These are phyloP conservation scores for Nanorana parkeri DNA, from an alignment of 2,113 vertebrate species.

Conservation along the genomic window DNA sequence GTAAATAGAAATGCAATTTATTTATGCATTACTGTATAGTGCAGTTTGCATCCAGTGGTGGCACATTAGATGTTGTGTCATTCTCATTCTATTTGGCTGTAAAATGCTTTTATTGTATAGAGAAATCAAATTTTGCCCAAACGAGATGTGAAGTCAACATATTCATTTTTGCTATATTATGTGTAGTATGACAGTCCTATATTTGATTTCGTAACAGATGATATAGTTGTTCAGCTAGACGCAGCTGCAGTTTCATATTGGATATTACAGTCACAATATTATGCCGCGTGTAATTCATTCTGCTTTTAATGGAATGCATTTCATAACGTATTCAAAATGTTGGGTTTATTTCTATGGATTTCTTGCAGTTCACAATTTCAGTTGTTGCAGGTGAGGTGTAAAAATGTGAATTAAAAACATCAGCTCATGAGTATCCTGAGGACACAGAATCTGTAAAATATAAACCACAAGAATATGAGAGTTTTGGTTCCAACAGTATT, in stretches of 20 bases:
- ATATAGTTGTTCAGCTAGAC: constrained; percentile 28
- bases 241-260: constrained; percentile 29
- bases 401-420: neutral
- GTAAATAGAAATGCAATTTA: neutral
- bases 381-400: neutral
- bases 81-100: constrained; percentile 13
- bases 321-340: constrained; percentile 33
- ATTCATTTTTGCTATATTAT: constrained; percentile 27
- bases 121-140: constrained; percentile 45
- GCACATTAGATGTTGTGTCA: neutral
- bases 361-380: neutral
- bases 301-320: constrained; percentile 38
- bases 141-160: constrained; percentile 34
- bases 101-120: constrained; percentile 21
- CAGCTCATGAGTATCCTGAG: neutral
- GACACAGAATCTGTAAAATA: too few relatives aligned
- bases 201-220: constrained; percentile 30
- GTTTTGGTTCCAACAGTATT: too few relatives aligned
- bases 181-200: constrained; percentile 21
- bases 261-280: constrained; percentile 41
- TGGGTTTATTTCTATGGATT: neutral
- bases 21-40: neutral
- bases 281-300: constrained; percentile 27
- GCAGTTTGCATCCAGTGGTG: neutral
- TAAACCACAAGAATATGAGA: too few relatives aligned